Conservation (phyloP, 2,113 vertebrate species). For the Suricata suricatta region DNA sequence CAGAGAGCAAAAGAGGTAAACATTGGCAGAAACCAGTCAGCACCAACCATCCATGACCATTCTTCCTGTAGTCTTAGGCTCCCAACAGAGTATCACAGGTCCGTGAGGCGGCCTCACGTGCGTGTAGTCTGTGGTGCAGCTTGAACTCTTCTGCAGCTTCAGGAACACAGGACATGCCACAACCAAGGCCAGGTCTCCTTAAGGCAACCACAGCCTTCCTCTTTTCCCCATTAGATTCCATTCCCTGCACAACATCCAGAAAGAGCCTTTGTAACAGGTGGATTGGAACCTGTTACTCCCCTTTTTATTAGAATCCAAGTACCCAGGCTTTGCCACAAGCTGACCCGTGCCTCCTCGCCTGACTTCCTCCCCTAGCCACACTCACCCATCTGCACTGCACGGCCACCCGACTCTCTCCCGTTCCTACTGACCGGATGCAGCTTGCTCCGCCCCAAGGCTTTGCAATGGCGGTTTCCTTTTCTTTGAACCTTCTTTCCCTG, state of each 20-base stretch:
- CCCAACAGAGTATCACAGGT: background rate
- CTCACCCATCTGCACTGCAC: rapidly evolving
- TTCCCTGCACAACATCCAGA: background rate
- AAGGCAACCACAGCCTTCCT: background rate
- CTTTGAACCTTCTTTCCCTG: background rate
- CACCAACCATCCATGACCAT: rapidly evolving
- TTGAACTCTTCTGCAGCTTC: background rate
- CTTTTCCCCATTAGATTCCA: background rate
- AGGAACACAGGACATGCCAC: no score
- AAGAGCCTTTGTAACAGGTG: background rate
- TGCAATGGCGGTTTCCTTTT: background rate
- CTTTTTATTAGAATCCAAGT: background rate
- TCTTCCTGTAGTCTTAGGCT: background rate
- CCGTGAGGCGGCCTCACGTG: background rate
- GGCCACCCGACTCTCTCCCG: background rate
- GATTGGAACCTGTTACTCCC: background rate
- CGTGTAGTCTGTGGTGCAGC: background rate
- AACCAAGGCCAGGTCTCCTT: background rate
- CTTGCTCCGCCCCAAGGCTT: background rate
- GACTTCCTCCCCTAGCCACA: background rate
- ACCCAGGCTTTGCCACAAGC: background rate
- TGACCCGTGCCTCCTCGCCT: background rate
- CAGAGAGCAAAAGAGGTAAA: background rate
- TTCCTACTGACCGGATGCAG: background rate
- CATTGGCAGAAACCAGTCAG: background rate